These are phyloP conservation scores for Cyanocitta stelleri DNA, from an alignment of 2,113 vertebrate genomes.

Conservation along the genomic window DNA sequence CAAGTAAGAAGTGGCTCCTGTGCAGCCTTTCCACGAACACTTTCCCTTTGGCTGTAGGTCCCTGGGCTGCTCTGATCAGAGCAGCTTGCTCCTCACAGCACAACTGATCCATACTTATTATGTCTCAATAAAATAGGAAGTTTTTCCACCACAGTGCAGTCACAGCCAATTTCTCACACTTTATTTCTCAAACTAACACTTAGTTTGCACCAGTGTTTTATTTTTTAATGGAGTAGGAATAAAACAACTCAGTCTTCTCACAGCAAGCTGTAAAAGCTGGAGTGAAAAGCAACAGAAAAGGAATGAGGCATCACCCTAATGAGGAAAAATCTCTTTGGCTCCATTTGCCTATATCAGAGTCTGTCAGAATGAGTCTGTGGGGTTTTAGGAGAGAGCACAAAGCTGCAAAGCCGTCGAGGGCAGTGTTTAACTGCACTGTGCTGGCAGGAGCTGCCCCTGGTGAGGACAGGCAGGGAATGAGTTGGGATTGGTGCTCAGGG, in stretches of 20 bases:
- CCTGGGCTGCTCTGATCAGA: not conserved
- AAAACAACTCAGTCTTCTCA: not conserved
- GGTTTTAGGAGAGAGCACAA: not conserved
- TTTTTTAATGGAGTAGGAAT: not conserved
- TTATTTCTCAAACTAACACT: not conserved
- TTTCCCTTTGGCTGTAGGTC: not conserved
- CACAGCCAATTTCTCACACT: not conserved
- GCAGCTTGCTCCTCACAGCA: not conserved
- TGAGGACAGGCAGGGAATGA: not conserved
- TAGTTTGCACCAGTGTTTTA: not conserved
- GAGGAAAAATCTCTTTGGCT: not conserved
- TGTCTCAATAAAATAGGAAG: not conserved
- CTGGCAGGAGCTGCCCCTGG: not conserved
- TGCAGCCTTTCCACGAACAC: not conserved
- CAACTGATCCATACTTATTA: not conserved
- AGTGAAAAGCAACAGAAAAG: not conserved
- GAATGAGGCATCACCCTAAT: not conserved
- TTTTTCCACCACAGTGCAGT: not conserved
- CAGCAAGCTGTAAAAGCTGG: not conserved
- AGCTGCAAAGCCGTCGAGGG: not conserved
- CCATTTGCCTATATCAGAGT: fast-evolving
- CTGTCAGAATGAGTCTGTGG: not conserved
- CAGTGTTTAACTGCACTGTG: not conserved
- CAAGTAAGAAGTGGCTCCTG: not conserved
- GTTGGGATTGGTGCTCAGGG: not conserved